These are phyloP conservation scores for Cheilosia grossa DNA, from an alignment of 2,888 invertebrate genomes.

Conservation along the genomic window DNA sequence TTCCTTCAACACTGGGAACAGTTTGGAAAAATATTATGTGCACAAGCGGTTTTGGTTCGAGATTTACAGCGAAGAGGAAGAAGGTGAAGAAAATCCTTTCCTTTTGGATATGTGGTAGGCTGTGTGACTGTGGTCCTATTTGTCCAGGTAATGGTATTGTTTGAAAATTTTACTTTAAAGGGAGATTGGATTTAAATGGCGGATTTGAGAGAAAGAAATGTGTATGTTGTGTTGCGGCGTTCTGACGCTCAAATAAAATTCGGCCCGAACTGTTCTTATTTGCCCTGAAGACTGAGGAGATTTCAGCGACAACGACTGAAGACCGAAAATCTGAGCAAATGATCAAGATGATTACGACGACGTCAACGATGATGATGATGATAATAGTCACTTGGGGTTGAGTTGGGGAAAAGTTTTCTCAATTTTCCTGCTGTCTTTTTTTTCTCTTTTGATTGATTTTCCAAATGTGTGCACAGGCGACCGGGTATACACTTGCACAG, in stretches of 20 bases:
- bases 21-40: slow-evolving; percentile 30
- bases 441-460: slow-evolving; percentile 70
- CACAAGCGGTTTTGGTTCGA: slow-evolving; percentile 24
- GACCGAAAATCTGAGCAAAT: slow-evolving; percentile 52
- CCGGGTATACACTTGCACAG: slow-evolving; percentile 14
- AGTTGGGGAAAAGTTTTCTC: slow-evolving; percentile 63
- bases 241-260: slow-evolving; percentile 74
- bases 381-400: slow-evolving; percentile 50
- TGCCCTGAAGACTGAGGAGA: slow-evolving; percentile 75
- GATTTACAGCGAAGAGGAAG: slow-evolving; percentile 9
- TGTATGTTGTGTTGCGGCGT: slow-evolving; percentile 73
- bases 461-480: slow-evolving; percentile 52
- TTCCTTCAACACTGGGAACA: slow-evolving; percentile 26
- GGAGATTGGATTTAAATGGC: slow-evolving; percentile 75
- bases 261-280: slow-evolving; percentile 73
- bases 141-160: slow-evolving; percentile 22
- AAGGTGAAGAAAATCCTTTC: slow-evolving; percentile 23
- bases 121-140: slow-evolving; percentile 42
- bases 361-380: slow-evolving; percentile 8
- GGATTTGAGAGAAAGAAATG: slow-evolving; percentile 75
- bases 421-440: slow-evolving; percentile 27
- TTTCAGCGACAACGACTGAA: slow-evolving; percentile 57
- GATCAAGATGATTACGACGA: slow-evolving; percentile 26
- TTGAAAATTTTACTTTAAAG: slow-evolving; percentile 35
- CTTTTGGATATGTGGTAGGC: slow-evolving; percentile 44